phyloP scores from a whole-genome alignment of 1,140 invertebrate genomes.

The Lanistes nyassanus region DNA sequence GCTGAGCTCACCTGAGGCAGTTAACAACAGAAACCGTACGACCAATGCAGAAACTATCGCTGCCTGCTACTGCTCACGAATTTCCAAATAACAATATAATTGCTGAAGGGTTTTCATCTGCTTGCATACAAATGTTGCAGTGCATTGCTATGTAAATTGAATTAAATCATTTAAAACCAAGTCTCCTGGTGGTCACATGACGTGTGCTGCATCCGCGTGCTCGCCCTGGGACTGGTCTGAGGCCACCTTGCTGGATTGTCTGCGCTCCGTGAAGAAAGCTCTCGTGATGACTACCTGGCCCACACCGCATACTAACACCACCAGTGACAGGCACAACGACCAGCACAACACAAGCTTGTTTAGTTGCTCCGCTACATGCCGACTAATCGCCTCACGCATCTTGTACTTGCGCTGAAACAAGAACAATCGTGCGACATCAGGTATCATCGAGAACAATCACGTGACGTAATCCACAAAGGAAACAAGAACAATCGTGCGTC shows the following conservation, averaged over 20 bases:
- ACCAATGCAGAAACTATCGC: no score
- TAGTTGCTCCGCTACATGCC: conserved; percentile 93
- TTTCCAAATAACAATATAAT: no score
- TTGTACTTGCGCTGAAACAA: conserved; percentile 89
- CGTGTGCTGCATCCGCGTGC: neutral
- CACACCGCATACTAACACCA: conserved; percentile 85
- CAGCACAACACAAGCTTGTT: conserved; percentile 92
- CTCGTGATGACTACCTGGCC: conserved; percentile 91
- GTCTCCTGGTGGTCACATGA: no score
- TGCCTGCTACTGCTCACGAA: no score
- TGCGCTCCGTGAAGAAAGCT: conserved; percentile 89
- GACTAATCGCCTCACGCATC: conserved; percentile 90
- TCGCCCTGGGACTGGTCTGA: conserved; percentile 1
- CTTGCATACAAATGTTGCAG: no score
- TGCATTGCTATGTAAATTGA: no score
- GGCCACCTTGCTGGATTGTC: conserved; percentile 2
- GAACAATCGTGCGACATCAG: neutral
- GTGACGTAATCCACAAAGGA: no score
- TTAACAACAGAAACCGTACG: no score
- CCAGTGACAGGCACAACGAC: conserved; percentile 88
- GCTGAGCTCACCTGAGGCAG: no score
- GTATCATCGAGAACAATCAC: no score
- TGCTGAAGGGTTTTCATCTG: no score
- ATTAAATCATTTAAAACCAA: no score
- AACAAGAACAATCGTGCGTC: neutral